Base-by-base conservation (phyloP, 2,797 vertebrate species). In the Anguilla obscura region DNA sequence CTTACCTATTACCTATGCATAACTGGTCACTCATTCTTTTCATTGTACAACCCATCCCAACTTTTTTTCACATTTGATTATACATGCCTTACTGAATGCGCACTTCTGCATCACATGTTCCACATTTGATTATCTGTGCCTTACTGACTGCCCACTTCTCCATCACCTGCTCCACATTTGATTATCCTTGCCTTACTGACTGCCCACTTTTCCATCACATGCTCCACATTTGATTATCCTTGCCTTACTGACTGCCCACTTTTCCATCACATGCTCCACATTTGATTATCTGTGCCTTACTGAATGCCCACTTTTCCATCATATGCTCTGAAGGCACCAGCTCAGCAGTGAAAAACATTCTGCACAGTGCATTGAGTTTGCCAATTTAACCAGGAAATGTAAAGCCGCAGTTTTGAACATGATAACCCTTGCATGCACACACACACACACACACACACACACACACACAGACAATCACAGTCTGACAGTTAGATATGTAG, bases 381-480 rank as follows among this genome's bases (percentile, higher is more conserved):
- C 50, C 50, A 52, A 52, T 52, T 52, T 52, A 52, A 52, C 50
- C 50, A 52, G 8, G 7, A 52, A 12, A 52, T 52, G 50, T 52
- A 8, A 52, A 52, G 10, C 50, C 50, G 10, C 50, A 0, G 50
- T 52, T 52, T 52, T 52, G 10, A 52, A 52, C 50, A 45, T 45
- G 40, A 45, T 45, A 45, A 45, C 40, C 40, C 40, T 45, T 45
- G 9, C 69, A 33, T 30, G 3, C 30, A 74, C 8, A 74, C 69
- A 48, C 63, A 56, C 3, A 79, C 58, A 71, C 30, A 33, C 50
- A 71, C 30, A 33, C 50, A 58, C 21, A 83, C 82, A 84, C 56
- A 33, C 56, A 60, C 30, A 63, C 30, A 58, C 45, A n/a, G 60
- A 84, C 85, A 83, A 86, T 76, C 71, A 86, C 45, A 88, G 69